phyloP scores from a whole-genome alignment of 2,888 invertebrate species.

The Hypomecis punctinalis region DNA sequence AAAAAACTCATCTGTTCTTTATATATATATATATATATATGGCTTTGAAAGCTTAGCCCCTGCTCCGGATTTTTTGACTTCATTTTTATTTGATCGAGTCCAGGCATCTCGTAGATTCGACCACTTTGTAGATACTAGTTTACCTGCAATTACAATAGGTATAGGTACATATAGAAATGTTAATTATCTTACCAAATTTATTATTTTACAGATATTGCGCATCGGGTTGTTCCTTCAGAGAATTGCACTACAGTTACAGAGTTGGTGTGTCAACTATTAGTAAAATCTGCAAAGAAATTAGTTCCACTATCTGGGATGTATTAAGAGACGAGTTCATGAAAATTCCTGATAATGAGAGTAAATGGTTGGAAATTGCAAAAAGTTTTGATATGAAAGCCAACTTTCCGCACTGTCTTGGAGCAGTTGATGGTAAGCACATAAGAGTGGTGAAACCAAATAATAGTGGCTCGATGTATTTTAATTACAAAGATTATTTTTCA shows the following conservation, averaged over 20 bases:
- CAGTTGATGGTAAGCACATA: conserved; percentile 16
- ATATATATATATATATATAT: conserved; percentile 34
- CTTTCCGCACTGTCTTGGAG: conserved; percentile 16
- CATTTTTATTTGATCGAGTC: conserved; percentile 28
- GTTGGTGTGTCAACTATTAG: background rate
- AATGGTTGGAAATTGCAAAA: conserved; percentile 25
- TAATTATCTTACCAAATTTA: conserved; percentile 24
- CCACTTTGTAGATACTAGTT: conserved; percentile 34
- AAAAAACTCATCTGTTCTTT: conserved; percentile 34
- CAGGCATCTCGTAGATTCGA: conserved; percentile 29
- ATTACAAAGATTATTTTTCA: conserved; percentile 31
- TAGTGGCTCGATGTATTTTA: conserved; percentile 28
- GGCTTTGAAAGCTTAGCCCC: conserved; percentile 33
- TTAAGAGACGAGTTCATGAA: conserved; percentile 8
- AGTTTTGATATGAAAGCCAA: conserved; percentile 22
- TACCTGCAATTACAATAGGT: conserved; percentile 29
- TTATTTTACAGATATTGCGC: conserved; percentile 31
- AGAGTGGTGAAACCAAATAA: conserved; percentile 5
- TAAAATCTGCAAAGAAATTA: conserved; percentile 1
- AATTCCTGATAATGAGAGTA: conserved; percentile 1
- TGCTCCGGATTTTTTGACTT: conserved; percentile 27
- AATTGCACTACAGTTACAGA: conserved; percentile 25
- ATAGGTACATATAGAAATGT: conserved; percentile 30
- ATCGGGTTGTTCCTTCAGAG: conserved; percentile 34
- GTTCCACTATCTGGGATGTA: conserved; percentile 2